Percentiles rank a stretch among this genome's conserved stretches.
Conservation (phyloP, 2,888 invertebrate genomes). For the Ischnura elegans region DNA sequence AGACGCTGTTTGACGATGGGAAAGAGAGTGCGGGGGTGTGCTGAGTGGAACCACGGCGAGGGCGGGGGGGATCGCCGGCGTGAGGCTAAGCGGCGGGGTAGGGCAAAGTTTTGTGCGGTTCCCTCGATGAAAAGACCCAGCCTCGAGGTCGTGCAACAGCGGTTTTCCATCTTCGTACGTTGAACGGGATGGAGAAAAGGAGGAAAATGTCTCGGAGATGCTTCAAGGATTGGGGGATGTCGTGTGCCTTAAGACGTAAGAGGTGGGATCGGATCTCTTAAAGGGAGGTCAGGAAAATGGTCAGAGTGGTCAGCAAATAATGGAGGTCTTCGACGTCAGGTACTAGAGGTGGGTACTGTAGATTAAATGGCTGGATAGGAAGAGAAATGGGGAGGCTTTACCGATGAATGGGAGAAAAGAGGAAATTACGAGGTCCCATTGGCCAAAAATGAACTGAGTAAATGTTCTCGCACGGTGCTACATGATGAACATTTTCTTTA, state of each 20-base stretch:
- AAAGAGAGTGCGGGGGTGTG: not conserved
- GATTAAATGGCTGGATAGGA: too few species aligned
- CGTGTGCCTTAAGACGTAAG: not conserved
- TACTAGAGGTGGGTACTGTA: too few species aligned
- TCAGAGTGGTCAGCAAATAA: too few species aligned
- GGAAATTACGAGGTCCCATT: not conserved
- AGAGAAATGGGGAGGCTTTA: too few species aligned
- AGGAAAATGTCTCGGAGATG: not conserved
- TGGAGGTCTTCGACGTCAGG: too few species aligned
- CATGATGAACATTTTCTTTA: too few species aligned
- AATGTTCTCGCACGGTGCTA: too few species aligned
- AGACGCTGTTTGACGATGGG: not conserved
- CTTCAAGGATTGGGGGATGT: too few species aligned
- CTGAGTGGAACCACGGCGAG: too few species aligned
- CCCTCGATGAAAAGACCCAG: conserved; percentile 14
- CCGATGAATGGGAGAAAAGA: not conserved
- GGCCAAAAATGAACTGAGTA: too few species aligned
- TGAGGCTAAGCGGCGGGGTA: too few species aligned
- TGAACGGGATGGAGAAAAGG: not conserved
- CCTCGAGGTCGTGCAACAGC: conserved; percentile 12
- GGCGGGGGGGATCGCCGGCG: not conserved
- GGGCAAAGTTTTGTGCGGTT: not conserved
- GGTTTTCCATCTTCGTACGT: conserved; percentile 40
- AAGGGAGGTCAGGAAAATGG: not conserved
- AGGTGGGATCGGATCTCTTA: not conserved